Evolutionary conservation across 2,797 vertebrate species (phyloP).

Genomic region (Neopelma chrysocephalum): DNA sequence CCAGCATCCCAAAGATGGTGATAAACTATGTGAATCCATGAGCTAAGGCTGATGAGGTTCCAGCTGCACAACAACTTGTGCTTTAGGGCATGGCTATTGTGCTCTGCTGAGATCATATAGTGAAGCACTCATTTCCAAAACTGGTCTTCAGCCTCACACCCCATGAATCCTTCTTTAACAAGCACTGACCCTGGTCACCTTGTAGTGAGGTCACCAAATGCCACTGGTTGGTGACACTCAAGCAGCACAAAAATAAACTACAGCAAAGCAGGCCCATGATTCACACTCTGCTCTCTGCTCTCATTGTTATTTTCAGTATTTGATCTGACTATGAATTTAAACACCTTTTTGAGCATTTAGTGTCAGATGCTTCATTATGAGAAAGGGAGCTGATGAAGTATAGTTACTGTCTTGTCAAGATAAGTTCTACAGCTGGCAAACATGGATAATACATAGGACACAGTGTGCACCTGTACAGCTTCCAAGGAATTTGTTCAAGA

Average conservation of each 20-base stretch:
- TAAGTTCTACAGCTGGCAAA: not conserved
- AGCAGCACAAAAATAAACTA: constrained; percentile 44
- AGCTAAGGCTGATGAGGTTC: not conserved
- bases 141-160: not conserved
- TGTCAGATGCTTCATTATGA: not conserved
- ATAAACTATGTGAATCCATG: not conserved
- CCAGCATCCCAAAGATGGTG: not conserved
- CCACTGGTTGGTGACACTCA: not conserved
- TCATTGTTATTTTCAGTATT: constrained; percentile 15
- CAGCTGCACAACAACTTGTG: not conserved
- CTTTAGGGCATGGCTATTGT: not conserved
- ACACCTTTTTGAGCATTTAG: not conserved
- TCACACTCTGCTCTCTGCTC: not conserved
- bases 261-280: not conserved
- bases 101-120: not conserved
- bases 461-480: constrained; percentile 50
- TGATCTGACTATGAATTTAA: not conserved
- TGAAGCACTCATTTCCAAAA: not conserved
- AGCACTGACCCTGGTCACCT: not conserved
- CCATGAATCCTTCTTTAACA: not conserved
- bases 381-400: not conserved
- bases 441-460: not conserved
- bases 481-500: constrained; percentile 63
- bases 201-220: constrained; percentile 10
- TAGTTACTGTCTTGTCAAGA: not conserved